phyloP scores from a whole-genome alignment of 2,113 vertebrate genomes.

The Sprattus sprattus region DNA sequence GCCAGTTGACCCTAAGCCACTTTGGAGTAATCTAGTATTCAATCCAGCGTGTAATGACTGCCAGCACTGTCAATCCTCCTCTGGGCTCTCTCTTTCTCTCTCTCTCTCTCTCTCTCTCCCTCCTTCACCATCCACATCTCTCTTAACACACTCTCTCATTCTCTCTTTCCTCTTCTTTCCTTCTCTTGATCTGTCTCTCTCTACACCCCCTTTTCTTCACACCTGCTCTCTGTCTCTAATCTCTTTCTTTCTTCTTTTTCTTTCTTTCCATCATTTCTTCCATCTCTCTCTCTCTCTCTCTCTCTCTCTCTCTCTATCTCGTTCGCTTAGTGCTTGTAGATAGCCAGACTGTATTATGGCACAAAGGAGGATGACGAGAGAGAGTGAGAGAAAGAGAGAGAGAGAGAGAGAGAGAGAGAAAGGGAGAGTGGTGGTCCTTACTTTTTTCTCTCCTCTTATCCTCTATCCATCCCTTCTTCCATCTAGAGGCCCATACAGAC shows the following conservation, averaged over 20 bases:
- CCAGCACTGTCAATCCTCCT: constrained; percentile 97
- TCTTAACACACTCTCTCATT: neutral
- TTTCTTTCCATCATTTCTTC: neutral
- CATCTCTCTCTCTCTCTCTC: neutral
- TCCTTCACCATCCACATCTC: neutral
- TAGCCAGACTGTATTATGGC: constrained; percentile 46
- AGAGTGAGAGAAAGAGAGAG: constrained; percentile 73
- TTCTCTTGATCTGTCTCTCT: neutral
- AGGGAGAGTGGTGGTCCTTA: constrained; percentile 11
- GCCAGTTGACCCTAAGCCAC: constrained; percentile 99
- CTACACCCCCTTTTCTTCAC: neutral
- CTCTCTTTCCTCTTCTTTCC: neutral
- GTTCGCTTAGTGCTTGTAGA: constrained; percentile 80
- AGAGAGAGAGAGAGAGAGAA: neutral
- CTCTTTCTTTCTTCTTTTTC: neutral
- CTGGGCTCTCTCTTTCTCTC: constrained; percentile 48
- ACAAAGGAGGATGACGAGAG: neutral
- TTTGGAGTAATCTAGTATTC: constrained; percentile 99
- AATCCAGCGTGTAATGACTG: constrained; percentile 99
- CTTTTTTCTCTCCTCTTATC: no score
- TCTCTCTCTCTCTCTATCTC: neutral
- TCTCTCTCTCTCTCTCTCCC: neutral
- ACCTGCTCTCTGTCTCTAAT: neutral
- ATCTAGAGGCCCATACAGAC: no score
- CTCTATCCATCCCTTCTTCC: no score